These are phyloP conservation scores for Girardinus metallicus DNA, from an alignment of 2,797 vertebrate species.

Conservation along the genomic window DNA sequence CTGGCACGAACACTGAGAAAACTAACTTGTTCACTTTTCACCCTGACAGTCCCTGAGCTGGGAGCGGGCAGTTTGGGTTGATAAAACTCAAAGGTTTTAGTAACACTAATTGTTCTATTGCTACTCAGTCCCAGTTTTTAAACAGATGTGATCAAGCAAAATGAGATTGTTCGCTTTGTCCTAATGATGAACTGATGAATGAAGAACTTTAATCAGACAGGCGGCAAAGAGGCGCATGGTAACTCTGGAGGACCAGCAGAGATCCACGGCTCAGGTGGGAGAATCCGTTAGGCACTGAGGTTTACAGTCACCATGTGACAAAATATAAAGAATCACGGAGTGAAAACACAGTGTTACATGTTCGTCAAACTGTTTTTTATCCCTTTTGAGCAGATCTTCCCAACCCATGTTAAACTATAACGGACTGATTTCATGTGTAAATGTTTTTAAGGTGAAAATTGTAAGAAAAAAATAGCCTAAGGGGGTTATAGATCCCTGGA, in stretches of 20 bases:
- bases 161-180: not conserved
- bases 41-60: not conserved
- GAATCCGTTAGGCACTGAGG: not conserved
- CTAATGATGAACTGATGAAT: not conserved
- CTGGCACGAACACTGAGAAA: slow-evolving; percentile 14
- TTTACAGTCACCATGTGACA: not conserved
- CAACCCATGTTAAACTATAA: not conserved
- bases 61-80: slow-evolving; percentile 3
- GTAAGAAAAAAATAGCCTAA: slow-evolving; percentile 5
- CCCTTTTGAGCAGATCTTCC: not conserved
- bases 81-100: slow-evolving; percentile 7
- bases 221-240: not conserved
- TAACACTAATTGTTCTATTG: not conserved
- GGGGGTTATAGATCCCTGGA: not conserved
- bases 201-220: not conserved
- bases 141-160: not conserved
- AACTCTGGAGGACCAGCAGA: not conserved
- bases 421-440: slow-evolving; percentile 5
- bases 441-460: slow-evolving; percentile 7
- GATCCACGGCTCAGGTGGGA: not conserved
- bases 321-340: not conserved
- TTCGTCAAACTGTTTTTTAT: not conserved
- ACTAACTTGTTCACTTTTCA: slow-evolving; percentile 4
- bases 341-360: not conserved
- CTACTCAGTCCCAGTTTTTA: not conserved